Conservation (phyloP, 2,797 vertebrate genomes). For the Cryptoblepharus egeriae region DNA sequence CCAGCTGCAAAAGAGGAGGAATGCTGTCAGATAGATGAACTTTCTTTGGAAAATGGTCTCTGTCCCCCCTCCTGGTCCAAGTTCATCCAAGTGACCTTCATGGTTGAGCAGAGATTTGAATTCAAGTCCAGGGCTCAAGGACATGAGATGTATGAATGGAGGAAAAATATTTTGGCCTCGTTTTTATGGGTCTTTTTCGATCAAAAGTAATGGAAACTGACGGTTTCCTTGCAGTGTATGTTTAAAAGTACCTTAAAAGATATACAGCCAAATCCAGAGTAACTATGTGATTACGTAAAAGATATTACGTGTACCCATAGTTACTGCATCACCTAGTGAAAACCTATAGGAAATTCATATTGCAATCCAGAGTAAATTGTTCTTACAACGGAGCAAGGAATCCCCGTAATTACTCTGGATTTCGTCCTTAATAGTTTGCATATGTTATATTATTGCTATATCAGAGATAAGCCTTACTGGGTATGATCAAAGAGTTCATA, state of each 20-base stretch:
- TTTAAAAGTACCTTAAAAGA: conserved; percentile 54
- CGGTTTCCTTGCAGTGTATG: conserved; percentile 56
- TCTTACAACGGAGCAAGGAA: too few species aligned
- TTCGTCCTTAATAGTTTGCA: conserved; percentile 62
- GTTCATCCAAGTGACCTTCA: conserved; percentile 41
- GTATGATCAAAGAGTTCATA: conserved; percentile 44
- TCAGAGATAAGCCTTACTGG: conserved; percentile 54
- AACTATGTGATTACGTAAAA: too few species aligned
- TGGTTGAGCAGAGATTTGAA: conserved; percentile 29
- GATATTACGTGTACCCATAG: too few species aligned
- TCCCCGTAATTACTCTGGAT: too few species aligned
- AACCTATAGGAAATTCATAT: too few species aligned
- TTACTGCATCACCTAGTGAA: too few species aligned
- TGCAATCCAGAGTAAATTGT: too few species aligned
- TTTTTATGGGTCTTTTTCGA: conserved; percentile 68
- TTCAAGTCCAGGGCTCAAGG: too few species aligned
- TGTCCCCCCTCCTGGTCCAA: conserved; percentile 7
- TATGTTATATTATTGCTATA: conserved; percentile 61
- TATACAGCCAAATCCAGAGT: too few species aligned
- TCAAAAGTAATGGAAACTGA: conserved; percentile 73
- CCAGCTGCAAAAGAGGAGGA: conserved; percentile 28
- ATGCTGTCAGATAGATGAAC: too few species aligned
- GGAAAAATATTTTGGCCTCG: conserved; percentile 69
- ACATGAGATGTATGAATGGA: not conserved
- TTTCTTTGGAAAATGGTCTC: not conserved